Evolutionary conservation across 2,888 invertebrate genomes (phyloP), one percentile per base, ranked within the genome.

Genomic region (Tetheella fluctuosa): DNA sequence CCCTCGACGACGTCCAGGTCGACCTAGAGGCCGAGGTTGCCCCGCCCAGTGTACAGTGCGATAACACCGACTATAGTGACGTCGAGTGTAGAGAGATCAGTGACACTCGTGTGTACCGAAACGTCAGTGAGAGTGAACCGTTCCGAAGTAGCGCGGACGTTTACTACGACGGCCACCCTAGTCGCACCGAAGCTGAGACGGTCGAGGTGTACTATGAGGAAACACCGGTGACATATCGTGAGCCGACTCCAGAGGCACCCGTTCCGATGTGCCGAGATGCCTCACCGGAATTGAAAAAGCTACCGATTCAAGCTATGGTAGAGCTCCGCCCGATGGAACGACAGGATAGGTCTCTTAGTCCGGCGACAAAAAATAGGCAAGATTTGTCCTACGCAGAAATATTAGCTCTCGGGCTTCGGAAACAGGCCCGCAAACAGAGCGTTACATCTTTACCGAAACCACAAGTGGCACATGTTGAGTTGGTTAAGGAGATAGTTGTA

Each of bases 341-440:
- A 10, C 81, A 78, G 15, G 77, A 79, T 37, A 81, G 86, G 61
- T 77, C 84, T 37, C 64, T 73, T 1, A 91, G 90, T 65, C 87
- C 89, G 3, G 71, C 77, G 3, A 64, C 74, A 3, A 81, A 71
- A 65, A 69, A 73, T 61, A 83, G 84, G 89, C 95, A 80, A 94
- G 97, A 94, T 65, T 93, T 95, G 74, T 96, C 96, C 0, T 96
- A 96, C 79, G 96, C 96, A 2, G 95, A 95, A 87, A 95, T 96
- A 78, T 89, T 96, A 73, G 95, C 96, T 52, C 94, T 95, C 66
- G 96, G 96, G 39, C 90, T 96, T 53, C 87, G 88, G 15, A 89
- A 83, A 63, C 89, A 87, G 60, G 69, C 81, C 0, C 81, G 76
- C 59, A 74, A 73, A 42, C 84, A 84, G 63, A 80, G 72, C 59